Evolutionary conservation across 2,113 vertebrate genomes (phyloP).

Genomic region (Machaerirhynchus nigripectus): DNA sequence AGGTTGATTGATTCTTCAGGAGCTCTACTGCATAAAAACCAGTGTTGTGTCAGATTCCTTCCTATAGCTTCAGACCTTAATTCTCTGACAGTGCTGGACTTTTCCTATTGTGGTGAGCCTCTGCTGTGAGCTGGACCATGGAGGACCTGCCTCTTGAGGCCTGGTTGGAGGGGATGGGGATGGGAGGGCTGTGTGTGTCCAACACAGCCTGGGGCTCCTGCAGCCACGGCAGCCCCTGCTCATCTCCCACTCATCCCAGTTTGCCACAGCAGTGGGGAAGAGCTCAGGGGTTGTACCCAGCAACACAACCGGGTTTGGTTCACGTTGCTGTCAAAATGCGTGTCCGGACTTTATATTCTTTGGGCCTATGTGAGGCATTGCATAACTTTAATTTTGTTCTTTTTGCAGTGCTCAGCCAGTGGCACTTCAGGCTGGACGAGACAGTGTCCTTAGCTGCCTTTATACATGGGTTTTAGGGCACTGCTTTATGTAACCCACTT

Average conservation of each 20-base stretch:
- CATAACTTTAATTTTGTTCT: background rate
- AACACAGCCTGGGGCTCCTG: background rate
- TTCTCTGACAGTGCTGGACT: background rate
- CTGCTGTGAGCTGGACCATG: background rate
- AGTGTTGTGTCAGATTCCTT: background rate
- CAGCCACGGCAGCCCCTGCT: background rate
- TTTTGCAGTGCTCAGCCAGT: background rate
- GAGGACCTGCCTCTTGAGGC: background rate
- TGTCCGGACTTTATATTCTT: background rate
- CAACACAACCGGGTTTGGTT: background rate
- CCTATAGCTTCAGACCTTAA: background rate
- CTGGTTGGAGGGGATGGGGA: background rate
- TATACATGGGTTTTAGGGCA: background rate
- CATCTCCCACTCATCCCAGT: background rate
- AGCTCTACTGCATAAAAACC: background rate
- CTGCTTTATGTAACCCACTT: conserved; percentile 35
- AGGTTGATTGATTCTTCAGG: background rate
- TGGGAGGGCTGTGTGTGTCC: rapidly evolving
- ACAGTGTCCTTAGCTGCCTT: background rate
- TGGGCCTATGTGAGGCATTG: background rate
- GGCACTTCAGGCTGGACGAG: background rate
- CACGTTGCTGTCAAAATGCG: background rate
- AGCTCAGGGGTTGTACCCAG: background rate
- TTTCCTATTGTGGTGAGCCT: background rate
- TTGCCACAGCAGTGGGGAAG: rapidly evolving